Percentiles rank a stretch among this genome's conserved stretches.
Evolutionary conservation across 64 coral and sea anemone species (phyloP).

Genomic region (Dendronephthya gigantea): DNA sequence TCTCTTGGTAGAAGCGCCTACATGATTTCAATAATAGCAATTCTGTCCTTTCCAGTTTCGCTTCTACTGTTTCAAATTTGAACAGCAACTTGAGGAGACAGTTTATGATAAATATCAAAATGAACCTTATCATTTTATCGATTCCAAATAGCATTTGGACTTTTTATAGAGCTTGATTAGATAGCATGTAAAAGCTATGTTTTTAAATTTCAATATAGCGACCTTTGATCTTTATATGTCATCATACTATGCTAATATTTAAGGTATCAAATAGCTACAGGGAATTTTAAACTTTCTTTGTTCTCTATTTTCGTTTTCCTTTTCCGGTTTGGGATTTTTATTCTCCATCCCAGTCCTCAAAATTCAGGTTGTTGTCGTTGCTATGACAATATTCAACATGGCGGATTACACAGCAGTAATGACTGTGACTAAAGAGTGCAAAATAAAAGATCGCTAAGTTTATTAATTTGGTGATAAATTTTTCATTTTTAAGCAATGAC

Average conservation of each 20-base stretch:
- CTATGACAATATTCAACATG: background rate
- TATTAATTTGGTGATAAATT: background rate
- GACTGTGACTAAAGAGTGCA: background rate
- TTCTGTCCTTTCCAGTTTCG: background rate
- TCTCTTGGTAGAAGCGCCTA: conserved; percentile 5
- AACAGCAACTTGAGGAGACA: background rate
- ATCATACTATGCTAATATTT: background rate
- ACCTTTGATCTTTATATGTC: background rate
- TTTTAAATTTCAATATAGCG: background rate
- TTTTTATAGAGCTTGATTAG: too few species aligned
- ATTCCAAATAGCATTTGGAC: too few species aligned
- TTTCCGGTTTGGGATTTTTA: background rate
- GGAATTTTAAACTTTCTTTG: background rate
- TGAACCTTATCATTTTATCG: background rate
- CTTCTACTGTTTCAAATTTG: background rate
- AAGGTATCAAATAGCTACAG: background rate
- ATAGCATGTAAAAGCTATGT: too few species aligned
- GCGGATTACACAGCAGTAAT: background rate
- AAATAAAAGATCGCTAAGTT: background rate
- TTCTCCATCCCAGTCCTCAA: background rate
- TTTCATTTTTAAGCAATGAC: conserved; percentile 46
- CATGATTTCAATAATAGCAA: background rate
- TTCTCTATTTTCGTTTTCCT: background rate
- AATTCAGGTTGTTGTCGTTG: background rate
- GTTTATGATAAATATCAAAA: background rate